Percentiles rank a stretch among this genome's conserved stretches.
These are phyloP conservation scores for Cheilinus undulatus DNA, from an alignment of 2,113 vertebrate genomes.

Conservation along the genomic window DNA sequence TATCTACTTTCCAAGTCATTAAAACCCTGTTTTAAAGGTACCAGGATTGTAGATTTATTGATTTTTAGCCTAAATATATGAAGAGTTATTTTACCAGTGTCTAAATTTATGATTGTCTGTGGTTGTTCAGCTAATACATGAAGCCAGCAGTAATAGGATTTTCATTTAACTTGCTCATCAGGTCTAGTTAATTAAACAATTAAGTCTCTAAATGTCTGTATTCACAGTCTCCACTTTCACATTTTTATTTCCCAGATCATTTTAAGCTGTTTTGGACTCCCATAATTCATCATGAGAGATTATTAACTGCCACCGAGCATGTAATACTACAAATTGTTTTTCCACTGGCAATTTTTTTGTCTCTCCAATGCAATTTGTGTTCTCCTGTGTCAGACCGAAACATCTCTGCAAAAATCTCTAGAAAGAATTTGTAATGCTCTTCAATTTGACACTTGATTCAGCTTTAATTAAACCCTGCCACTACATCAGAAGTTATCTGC, in stretches of 20 bases:
- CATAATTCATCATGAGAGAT: constrained; percentile 60
- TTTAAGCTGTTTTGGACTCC: constrained; percentile 48
- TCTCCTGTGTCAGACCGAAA: constrained; percentile 21
- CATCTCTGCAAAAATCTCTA: constrained; percentile 30
- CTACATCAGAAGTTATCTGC: constrained; percentile 17
- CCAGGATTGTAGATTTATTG: constrained; percentile 41
- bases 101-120: not conserved
- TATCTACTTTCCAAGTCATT: constrained; percentile 24
- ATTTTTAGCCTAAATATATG: constrained; percentile 5
- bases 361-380: constrained; percentile 5
- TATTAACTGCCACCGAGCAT: constrained; percentile 48
- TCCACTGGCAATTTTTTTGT: constrained; percentile 18
- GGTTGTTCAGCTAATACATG: constrained; percentile 14
- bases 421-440: constrained; percentile 41
- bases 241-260: constrained; percentile 42
- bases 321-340: constrained; percentile 45
- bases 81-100: constrained; percentile 32
- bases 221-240: constrained; percentile 29
- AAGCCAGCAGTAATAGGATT: constrained; percentile 34
- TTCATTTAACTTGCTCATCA: constrained; percentile 31
- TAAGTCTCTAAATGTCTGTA: constrained; percentile 33
- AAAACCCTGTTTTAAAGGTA: constrained; percentile 4
- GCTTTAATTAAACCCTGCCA: constrained; percentile 51
- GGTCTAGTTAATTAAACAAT: constrained; percentile 51
- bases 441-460: constrained; percentile 45